phyloP scores from a whole-genome alignment of 2,113 vertebrate species.

The Chiloscyllium plagiosum region DNA sequence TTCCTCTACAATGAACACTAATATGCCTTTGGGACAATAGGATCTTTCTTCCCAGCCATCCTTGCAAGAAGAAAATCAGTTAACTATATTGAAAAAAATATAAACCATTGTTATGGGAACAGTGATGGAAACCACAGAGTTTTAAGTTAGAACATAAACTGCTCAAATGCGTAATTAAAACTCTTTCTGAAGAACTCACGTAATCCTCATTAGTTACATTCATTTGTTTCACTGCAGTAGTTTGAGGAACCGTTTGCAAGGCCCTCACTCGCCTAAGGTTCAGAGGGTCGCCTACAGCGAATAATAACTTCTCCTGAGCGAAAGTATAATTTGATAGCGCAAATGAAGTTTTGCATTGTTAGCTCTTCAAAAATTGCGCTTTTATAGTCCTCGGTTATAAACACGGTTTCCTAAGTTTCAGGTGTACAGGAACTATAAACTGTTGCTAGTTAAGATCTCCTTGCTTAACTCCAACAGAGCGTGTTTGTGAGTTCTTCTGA shows the following conservation, averaged over 20 bases:
- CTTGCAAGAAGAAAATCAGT: not conserved
- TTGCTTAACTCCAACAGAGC: constrained; percentile 37
- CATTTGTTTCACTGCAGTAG: constrained; percentile 28
- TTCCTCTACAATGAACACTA: constrained; percentile 37
- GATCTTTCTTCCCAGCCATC: constrained; percentile 18
- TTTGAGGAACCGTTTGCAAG: constrained; percentile 9
- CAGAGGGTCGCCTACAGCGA: constrained; percentile 22
- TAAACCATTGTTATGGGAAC: not conserved
- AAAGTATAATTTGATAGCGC: constrained; percentile 13
- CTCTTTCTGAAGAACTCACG: constrained; percentile 7
- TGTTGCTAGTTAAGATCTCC: constrained; percentile 33
- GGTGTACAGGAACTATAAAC: constrained; percentile 35
- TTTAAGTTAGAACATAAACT: constrained; percentile 24
- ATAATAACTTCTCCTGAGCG: constrained; percentile 16
- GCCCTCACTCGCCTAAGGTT: not conserved
- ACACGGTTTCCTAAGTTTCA: constrained; percentile 15
- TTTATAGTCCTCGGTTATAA: constrained; percentile 30
- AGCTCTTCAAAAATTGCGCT: constrained; percentile 15
- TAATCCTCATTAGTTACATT: constrained; percentile 36
- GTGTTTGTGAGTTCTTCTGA: constrained; percentile 37
- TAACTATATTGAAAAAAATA: not conserved
- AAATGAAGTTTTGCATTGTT: constrained; percentile 22
- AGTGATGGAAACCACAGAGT: not conserved
- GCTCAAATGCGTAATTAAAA: constrained; percentile 9
- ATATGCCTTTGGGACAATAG: constrained; percentile 36